Evolutionary conservation across 2,888 invertebrate species (phyloP).

Genomic region (Thymelicus acteon): DNA sequence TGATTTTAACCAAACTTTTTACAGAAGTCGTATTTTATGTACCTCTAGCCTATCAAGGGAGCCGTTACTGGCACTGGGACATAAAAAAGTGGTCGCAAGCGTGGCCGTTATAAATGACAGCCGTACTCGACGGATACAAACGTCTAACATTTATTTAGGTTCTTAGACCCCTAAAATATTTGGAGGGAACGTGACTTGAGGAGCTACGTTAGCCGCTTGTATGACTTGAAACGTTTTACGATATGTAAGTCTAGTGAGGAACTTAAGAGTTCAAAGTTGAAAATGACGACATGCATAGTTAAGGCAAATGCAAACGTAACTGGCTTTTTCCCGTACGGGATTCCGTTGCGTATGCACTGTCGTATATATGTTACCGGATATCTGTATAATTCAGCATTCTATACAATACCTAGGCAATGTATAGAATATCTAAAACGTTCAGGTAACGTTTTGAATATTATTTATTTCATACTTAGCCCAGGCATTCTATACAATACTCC

Average conservation of each 20-base stretch:
- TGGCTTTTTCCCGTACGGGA: no score
- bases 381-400: no score
- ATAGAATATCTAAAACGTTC: no score
- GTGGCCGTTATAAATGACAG: conserved; percentile 8
- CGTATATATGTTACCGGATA: no score
- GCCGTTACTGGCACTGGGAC: neutral
- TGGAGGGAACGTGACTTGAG: conserved; percentile 4
- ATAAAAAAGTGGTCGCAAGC: conserved; percentile 4
- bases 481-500: no score
- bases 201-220: neutral
- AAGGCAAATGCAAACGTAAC: no score
- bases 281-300: no score
- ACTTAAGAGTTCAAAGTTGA: neutral
- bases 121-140: conserved; percentile 11
- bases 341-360: no score
- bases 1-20: neutral
- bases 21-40: neutral
- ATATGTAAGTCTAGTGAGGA: neutral
- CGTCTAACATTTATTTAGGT: conserved; percentile 25
- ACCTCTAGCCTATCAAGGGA: neutral
- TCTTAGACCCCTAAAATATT: conserved; percentile 23
- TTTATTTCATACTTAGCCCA: no score
- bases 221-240: neutral
- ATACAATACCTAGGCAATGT: no score
- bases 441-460: no score